phyloP scores from a whole-genome alignment of 2,888 invertebrate genomes.

The Campoplex nolae region DNA sequence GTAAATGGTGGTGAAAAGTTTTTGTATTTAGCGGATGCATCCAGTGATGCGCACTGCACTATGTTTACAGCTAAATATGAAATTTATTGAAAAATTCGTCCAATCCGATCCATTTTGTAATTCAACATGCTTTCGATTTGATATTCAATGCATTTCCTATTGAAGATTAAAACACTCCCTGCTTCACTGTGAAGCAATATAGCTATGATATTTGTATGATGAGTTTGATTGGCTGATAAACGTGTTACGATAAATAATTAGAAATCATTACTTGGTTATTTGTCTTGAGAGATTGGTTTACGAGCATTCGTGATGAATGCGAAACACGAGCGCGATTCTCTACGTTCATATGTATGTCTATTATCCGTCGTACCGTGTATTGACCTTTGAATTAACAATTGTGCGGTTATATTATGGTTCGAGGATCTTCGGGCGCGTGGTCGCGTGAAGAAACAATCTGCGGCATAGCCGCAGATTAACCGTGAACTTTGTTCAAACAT shows the following conservation, averaged over 20 bases:
- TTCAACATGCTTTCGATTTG: not conserved
- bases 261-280: conserved; percentile 56
- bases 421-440: conserved; percentile 37
- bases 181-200: not conserved
- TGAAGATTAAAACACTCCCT: not conserved
- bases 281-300: conserved; percentile 61
- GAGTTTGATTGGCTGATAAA: conserved; percentile 27
- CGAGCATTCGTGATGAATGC: conserved; percentile 54
- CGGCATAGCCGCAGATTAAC: conserved; percentile 53
- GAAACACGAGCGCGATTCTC: conserved; percentile 18
- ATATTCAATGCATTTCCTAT: not conserved
- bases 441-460: conserved; percentile 49
- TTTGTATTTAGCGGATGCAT: too few species aligned
- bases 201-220: conserved; percentile 13
- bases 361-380: conserved; percentile 36
- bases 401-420: conserved; percentile 53
- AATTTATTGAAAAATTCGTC: not conserved
- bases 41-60: too few species aligned
- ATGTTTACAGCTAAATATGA: not conserved
- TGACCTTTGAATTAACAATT: conserved; percentile 63
- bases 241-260: conserved; percentile 52
- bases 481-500: conserved; percentile 58
- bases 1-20: too few species aligned
- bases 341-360: not conserved
- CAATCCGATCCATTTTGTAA: not conserved